Evolutionary conservation across 64 coral and sea anemone species (phyloP), one percentile per base, ranked within the genome.

Genomic region (Hydrozoanthus tunicans): DNA sequence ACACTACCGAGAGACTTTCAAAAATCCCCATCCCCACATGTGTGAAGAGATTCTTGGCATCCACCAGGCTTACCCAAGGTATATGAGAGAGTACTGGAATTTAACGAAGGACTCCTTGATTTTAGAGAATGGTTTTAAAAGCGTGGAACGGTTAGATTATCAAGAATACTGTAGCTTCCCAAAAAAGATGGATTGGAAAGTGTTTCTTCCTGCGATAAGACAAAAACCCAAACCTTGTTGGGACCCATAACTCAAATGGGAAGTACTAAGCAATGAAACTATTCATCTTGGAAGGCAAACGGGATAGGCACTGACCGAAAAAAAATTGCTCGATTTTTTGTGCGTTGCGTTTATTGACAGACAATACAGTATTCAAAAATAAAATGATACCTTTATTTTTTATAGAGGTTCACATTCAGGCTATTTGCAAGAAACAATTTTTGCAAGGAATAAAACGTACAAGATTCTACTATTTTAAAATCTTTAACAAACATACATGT

Each of bases 61-160:
- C 8, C 74, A 77, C 74, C 27, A 77, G 53, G 43, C 74, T 4
- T 77, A 77, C 10, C 23, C 74, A 3, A 9, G 53, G 27, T 14
- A 54, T 13, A 77, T 77, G 74, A 77, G 9, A 52, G 14, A 53
- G 10, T 77, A 77, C 43, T 77, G 74, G 74, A 55, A 77, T 77
- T 9, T 10, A 54, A 77, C 74, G 9, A 77, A 77, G 43, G 74
- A 55, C 15, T 10, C 11, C 9, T 77, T 26, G 74, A 52, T 53
- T 77, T 9, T 53, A 3, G 11, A 9, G 9, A 13, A 77, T 9
- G 14, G 9, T 10, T 13, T 77, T 15, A 53, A 77, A 52, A 51
- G 43, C 11, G 74, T 53, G 9, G 27, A 9, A 3, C 9, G 43
- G 27, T 53, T 13, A 54, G 74, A 53, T 14, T 77, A 53, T 53